Evolutionary conservation across 2,797 vertebrate species (phyloP).

Genomic region (Gymnothorax reevesii): DNA sequence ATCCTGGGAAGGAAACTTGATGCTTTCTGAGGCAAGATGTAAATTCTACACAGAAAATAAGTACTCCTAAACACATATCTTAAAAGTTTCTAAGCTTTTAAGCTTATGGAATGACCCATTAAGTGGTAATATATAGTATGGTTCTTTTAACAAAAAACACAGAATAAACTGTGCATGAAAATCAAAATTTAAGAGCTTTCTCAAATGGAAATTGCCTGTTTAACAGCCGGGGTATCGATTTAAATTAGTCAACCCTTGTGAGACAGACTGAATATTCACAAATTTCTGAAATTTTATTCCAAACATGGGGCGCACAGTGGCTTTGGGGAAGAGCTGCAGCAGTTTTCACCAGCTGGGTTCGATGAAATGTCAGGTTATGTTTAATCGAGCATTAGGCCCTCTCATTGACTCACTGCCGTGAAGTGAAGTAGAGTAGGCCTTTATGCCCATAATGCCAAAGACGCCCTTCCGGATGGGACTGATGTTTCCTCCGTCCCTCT

Average conservation of each 20-base stretch:
- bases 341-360: background rate
- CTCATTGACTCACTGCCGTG: constrained; percentile 60
- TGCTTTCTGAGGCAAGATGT: too few relatives aligned
- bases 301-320: background rate
- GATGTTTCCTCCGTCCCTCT: constrained; percentile 69
- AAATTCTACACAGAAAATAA: too few relatives aligned
- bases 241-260: too few relatives aligned
- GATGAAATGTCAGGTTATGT: background rate
- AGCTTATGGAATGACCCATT: too few relatives aligned
- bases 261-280: background rate
- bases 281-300: background rate
- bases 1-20: too few relatives aligned
- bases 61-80: too few relatives aligned
- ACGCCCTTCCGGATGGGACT: constrained; percentile 67
- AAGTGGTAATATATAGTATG: background rate
- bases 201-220: background rate
- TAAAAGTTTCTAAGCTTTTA: too few relatives aligned
- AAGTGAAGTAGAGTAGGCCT: constrained; percentile 66
- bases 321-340: background rate
- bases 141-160: background rate
- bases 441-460: constrained; percentile 62
- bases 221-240: background rate
- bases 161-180: background rate
- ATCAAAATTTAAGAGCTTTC: background rate
- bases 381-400: constrained; percentile 4